Percentiles rank a stretch among this genome's conserved stretches.
These are phyloP conservation scores for Ctenosaura bakeri DNA, from an alignment of 2,797 vertebrate genomes.

Conservation along the genomic window DNA sequence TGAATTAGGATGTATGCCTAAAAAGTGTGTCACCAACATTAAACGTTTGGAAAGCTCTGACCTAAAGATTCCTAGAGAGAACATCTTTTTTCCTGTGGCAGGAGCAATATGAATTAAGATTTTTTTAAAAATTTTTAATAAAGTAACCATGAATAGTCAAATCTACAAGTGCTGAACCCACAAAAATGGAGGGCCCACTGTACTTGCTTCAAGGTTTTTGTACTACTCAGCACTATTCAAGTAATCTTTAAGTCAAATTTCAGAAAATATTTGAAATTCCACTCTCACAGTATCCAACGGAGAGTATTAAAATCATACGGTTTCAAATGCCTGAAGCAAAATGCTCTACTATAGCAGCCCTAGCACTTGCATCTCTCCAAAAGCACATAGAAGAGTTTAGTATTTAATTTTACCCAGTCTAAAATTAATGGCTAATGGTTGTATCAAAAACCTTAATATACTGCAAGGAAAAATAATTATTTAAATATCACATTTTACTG, in stretches of 20 bases:
- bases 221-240: slow-evolving; percentile 70
- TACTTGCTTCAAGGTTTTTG: slow-evolving; percentile 60
- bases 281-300: slow-evolving; percentile 76
- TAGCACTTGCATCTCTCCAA: slow-evolving; percentile 65
- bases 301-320: slow-evolving; percentile 77
- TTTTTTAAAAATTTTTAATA: no score
- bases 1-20: no score
- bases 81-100: no score
- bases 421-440: slow-evolving; percentile 73
- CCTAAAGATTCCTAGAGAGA: no score
- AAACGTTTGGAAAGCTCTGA: no score
- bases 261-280: slow-evolving; percentile 79
- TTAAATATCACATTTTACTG: slow-evolving; percentile 70
- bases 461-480: slow-evolving; percentile 73
- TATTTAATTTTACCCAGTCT: slow-evolving; percentile 67
- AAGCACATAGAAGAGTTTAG: slow-evolving; percentile 56
- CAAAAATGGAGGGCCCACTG: no score
- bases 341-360: slow-evolving; percentile 55
- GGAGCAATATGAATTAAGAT: no score
- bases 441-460: slow-evolving; percentile 69
- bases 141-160: no score
- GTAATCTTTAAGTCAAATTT: slow-evolving; percentile 77
- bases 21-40: no score
- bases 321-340: slow-evolving; percentile 76
- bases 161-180: no score